phyloP scores from a whole-genome alignment of 2,113 vertebrate genomes.

The Festucalex cinctus region DNA sequence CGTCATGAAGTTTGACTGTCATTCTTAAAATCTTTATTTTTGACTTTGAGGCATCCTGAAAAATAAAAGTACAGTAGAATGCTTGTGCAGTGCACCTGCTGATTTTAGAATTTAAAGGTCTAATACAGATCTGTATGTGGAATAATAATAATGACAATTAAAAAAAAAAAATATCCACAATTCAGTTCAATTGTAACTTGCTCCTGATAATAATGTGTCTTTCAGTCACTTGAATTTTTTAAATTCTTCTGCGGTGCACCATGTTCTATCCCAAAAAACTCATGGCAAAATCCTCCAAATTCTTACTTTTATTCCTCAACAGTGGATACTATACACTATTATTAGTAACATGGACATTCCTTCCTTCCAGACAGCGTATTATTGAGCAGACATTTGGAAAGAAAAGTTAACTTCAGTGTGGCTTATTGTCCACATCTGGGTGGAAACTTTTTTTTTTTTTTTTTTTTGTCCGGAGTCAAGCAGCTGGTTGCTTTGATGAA shows the following conservation, averaged over 20 bases:
- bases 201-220: not conserved
- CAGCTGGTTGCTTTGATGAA: not conserved
- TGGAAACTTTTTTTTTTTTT: conserved; percentile 10
- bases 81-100: not conserved
- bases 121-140: not conserved
- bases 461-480: not conserved
- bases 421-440: conserved; percentile 24
- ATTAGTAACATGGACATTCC: conserved; percentile 22
- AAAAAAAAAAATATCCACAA: not conserved
- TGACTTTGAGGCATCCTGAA: conserved; percentile 1
- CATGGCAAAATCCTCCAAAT: not conserved
- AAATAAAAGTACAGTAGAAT: not conserved
- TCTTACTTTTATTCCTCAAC: conserved; percentile 4
- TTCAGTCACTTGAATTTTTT: not conserved
- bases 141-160: no score
- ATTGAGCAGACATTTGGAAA: conserved; percentile 35
- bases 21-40: conserved; percentile 19
- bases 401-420: conserved; percentile 16
- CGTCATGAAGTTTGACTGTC: conserved; percentile 36
- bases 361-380: conserved; percentile 25
- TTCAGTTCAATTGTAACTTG: not conserved
- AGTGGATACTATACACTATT: conserved; percentile 2
- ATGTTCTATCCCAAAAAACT: not conserved
- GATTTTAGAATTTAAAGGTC: not conserved
- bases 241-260: not conserved